Percentiles rank a stretch among this genome's conserved stretches.
phyloP scores from a whole-genome alignment of 2,113 vertebrate genomes.

The Sylvia atricapilla region DNA sequence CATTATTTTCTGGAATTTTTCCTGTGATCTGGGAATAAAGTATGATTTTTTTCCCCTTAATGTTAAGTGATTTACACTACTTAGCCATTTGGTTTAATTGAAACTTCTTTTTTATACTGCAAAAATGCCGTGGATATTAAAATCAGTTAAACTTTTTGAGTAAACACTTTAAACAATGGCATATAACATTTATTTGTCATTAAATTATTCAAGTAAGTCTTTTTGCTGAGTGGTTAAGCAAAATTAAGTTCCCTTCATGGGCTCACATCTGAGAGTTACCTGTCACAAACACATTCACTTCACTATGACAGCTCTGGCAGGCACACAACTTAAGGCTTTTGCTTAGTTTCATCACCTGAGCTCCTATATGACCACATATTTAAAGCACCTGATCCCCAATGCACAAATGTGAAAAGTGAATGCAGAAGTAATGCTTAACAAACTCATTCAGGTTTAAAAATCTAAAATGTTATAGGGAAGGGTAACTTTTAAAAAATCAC shows the following conservation, averaged over 20 bases:
- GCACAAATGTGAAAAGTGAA: not conserved
- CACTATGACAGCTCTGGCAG: not conserved
- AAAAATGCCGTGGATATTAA: not conserved
- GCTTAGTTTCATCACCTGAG: not conserved
- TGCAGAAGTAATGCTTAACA: not conserved
- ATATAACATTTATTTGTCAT: not conserved
- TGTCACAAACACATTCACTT: not conserved
- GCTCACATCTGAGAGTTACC: not conserved
- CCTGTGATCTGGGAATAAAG: not conserved
- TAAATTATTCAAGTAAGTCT: not conserved
- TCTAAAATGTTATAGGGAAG: not conserved
- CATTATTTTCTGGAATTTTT: constrained; percentile 3
- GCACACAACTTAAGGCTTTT: not conserved
- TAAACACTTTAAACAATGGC: not conserved
- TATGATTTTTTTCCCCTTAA: not conserved
- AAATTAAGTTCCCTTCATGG: not conserved
- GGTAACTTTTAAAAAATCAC: not conserved
- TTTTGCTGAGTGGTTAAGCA: not conserved
- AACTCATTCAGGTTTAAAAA: not conserved
- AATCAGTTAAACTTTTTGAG: not conserved
- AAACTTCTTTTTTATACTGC: not conserved
- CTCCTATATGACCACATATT: not conserved
- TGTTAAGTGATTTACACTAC: not conserved
- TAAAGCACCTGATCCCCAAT: not conserved
- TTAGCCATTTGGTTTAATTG: not conserved